phyloP scores from a whole-genome alignment of 2,888 invertebrate genomes.

The Hirudinaria manillensis region DNA sequence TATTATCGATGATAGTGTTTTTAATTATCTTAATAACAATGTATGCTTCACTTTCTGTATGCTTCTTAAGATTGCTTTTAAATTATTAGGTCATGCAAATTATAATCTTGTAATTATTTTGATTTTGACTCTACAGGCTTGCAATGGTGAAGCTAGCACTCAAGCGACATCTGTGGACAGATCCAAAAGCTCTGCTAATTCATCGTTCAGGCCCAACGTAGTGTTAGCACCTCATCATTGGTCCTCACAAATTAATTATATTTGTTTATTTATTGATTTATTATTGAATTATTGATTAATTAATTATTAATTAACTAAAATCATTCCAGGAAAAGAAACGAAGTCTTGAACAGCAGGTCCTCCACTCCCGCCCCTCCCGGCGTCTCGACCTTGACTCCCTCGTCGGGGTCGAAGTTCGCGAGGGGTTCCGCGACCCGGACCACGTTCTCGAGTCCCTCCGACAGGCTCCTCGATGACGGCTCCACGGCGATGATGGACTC shows the following conservation, averaged over 20 bases:
- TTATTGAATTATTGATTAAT: not conserved
- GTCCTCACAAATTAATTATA: not conserved
- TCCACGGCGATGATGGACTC: conserved; percentile 4
- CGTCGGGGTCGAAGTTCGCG: not conserved
- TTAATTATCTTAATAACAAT: no score
- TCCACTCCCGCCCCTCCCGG: not conserved
- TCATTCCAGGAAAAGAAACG: not conserved
- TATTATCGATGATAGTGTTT: no score
- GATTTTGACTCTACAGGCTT: not conserved
- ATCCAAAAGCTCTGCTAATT: conserved; percentile 6
- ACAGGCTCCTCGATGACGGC: not conserved
- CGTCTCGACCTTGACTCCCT: not conserved
- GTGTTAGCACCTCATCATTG: not conserved
- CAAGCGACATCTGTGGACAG: conserved; percentile 6
- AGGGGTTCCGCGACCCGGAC: conserved; percentile 16
- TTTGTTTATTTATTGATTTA: not conserved
- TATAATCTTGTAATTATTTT: not conserved
- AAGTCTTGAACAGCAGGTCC: not conserved
- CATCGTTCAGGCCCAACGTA: not conserved
- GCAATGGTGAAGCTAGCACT: conserved; percentile 1
- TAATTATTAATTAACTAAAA: conserved; percentile 1
- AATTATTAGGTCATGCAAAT: not conserved
- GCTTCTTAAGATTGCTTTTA: not conserved
- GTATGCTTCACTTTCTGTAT: not conserved
- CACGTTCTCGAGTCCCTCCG: not conserved